phyloP scores from a whole-genome alignment of 2,797 vertebrate species.

The Micropoecilia bifurca region DNA sequence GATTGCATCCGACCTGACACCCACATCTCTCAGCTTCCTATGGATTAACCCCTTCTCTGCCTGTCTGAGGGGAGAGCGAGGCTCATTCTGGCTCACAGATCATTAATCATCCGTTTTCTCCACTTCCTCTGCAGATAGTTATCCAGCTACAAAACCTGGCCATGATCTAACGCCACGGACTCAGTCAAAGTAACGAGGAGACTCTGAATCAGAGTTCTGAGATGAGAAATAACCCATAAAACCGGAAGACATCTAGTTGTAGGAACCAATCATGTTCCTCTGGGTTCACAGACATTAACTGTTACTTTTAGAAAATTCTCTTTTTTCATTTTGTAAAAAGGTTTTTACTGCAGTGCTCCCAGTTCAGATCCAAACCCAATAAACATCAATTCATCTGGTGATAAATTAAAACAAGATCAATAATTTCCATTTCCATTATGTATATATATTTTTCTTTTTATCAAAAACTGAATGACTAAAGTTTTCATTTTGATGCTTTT shows the following conservation, averaged over 20 bases:
- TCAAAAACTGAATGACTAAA: too few relatives aligned
- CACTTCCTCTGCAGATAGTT: neutral
- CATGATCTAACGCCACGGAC: neutral
- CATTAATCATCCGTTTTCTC: neutral
- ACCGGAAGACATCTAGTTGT: neutral
- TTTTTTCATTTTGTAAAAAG: neutral
- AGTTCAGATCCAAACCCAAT: too few relatives aligned
- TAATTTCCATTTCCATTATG: too few relatives aligned
- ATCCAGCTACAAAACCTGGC: neutral
- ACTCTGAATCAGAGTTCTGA: neutral
- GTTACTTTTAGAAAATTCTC: neutral
- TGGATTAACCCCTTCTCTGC: conserved; percentile 41
- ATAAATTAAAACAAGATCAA: too few relatives aligned
- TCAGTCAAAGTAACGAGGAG: neutral
- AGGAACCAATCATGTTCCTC: neutral
- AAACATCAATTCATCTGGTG: too few relatives aligned
- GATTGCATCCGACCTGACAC: conserved; percentile 57
- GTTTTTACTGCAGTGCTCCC: neutral
- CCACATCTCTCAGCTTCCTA: conserved; percentile 52
- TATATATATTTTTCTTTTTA: too few relatives aligned
- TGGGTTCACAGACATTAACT: neutral
- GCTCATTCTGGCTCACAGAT: neutral
- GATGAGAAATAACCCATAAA: neutral
- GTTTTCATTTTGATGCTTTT: too few relatives aligned
- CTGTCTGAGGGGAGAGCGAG: neutral